Evolutionary conservation across 2,113 vertebrate genomes (phyloP).

Genomic region (Delphinapterus leucas): DNA sequence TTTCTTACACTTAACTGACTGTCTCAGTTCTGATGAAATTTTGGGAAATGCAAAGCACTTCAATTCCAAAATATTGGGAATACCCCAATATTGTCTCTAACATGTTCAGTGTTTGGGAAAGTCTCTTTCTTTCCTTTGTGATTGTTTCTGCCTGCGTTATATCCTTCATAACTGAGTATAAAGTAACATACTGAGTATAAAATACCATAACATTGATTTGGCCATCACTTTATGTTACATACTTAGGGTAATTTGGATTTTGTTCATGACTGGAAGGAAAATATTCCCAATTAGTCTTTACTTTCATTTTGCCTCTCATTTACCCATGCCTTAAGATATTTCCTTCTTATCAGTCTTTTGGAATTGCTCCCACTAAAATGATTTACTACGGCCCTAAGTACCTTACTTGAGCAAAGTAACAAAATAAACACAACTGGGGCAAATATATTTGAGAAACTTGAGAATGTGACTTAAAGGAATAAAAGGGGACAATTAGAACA

Average conservation of each 20-base stretch:
- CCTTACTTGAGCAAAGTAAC: conserved; percentile 33
- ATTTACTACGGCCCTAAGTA: not conserved
- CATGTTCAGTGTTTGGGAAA: not conserved
- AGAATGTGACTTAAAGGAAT: not conserved
- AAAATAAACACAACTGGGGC: not conserved
- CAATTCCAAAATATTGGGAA: not conserved
- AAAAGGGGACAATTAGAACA: not conserved
- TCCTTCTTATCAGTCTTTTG: not conserved
- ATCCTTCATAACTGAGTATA: not conserved
- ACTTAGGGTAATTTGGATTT: not conserved
- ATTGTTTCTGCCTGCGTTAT: not conserved
- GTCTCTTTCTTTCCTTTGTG: not conserved
- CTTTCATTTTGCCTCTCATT: not conserved
- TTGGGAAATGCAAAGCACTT: not conserved
- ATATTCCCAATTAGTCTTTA: not conserved
- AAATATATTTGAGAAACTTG: not conserved
- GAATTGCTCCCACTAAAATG: not conserved
- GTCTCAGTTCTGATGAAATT: not conserved
- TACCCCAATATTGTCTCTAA: not conserved
- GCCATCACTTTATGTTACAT: not conserved
- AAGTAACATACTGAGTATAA: not conserved
- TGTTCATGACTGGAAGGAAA: not conserved
- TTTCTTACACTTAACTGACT: not conserved
- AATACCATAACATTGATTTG: not conserved
- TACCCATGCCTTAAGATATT: not conserved